phyloP scores from a whole-genome alignment of 2,797 vertebrate species.

The Adelosebastes latens region DNA sequence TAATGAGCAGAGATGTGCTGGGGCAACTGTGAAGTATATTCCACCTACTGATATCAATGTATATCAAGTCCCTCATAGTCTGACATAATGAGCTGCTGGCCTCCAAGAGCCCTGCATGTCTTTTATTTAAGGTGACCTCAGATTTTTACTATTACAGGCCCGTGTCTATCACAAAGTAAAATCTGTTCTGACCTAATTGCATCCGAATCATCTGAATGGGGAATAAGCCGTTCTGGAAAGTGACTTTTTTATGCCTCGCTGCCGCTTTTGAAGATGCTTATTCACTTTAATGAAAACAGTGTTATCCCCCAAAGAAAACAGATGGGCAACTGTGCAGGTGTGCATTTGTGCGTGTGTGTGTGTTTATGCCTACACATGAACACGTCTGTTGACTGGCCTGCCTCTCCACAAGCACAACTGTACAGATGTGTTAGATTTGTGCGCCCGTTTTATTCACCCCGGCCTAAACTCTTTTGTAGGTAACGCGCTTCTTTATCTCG shows the following conservation, averaged over 20 bases:
- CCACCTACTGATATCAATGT: not conserved
- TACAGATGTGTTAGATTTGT: constrained; percentile 41
- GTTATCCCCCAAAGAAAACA: constrained; percentile 77
- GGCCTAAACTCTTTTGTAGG: constrained; percentile 39
- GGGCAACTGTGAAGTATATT: constrained; percentile 3
- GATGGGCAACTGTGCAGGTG: constrained; percentile 74
- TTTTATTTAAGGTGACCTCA: constrained; percentile 75
- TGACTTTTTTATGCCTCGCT: constrained; percentile 68
- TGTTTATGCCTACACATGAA: constrained; percentile 2
- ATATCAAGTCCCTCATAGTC: constrained; percentile 29
- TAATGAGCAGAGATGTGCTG: not conserved
- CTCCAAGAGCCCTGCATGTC: constrained; percentile 39
- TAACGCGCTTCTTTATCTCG: constrained; percentile 33
- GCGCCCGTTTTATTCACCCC: constrained; percentile 30
- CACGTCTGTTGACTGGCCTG: constrained; percentile 28
- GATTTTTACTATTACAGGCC: constrained; percentile 50
- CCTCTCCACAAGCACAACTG: constrained; percentile 37
- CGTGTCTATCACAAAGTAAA: constrained; percentile 55
- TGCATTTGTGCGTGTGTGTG: constrained; percentile 12
- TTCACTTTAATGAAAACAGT: constrained; percentile 74
- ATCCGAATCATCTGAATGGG: constrained; percentile 65
- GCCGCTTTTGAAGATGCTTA: constrained; percentile 73
- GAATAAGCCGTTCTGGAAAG: constrained; percentile 67
- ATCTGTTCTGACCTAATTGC: constrained; percentile 75
- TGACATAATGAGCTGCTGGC: constrained; percentile 70